A percentile compares a stretch with the other conserved stretches of the same genome.
Conservation (phyloP, 2,797 vertebrate genomes). For the Merluccius polli region DNA sequence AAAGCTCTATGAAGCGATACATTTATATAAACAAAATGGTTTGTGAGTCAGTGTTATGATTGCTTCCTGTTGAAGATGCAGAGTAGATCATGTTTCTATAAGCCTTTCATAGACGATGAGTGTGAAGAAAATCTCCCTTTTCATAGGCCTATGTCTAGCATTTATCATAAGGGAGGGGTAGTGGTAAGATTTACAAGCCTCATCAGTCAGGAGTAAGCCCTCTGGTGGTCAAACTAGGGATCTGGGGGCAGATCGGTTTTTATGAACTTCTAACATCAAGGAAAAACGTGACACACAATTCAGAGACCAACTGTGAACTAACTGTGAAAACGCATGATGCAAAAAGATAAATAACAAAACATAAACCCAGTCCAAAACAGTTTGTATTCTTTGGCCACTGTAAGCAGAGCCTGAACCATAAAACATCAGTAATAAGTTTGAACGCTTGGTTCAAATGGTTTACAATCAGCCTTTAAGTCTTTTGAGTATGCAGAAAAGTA, state of each 20-base stretch:
- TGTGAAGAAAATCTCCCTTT: conserved; percentile 25
- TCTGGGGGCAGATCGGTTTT: not conserved
- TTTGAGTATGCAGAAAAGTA: conserved; percentile 67
- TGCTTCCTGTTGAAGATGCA: conserved; percentile 71
- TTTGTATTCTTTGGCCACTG: conserved; percentile 25
- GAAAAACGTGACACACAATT: not conserved
- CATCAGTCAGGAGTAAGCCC: conserved; percentile 12
- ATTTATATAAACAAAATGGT: conserved; percentile 43
- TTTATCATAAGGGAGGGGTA: not conserved
- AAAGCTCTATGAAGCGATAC: not conserved
- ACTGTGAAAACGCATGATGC: not conserved
- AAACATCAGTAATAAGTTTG: conserved; percentile 57
- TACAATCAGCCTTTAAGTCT: conserved; percentile 45
- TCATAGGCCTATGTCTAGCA: not conserved
- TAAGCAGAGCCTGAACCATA: conserved; percentile 16
- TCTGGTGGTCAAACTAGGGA: conserved; percentile 40
- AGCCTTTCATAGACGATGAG: conserved; percentile 35
- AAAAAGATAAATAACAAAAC: conserved; percentile 14
- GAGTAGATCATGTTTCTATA: conserved; percentile 44
- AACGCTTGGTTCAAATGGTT: conserved; percentile 37
- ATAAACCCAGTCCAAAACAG: not conserved
- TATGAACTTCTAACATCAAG: not conserved
- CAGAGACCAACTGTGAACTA: not conserved
- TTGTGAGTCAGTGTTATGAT: conserved; percentile 53
- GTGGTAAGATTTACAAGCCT: not conserved